These are phyloP conservation scores for Asobara japonica DNA, from an alignment of 1,140 invertebrate species.

Conservation along the genomic window DNA sequence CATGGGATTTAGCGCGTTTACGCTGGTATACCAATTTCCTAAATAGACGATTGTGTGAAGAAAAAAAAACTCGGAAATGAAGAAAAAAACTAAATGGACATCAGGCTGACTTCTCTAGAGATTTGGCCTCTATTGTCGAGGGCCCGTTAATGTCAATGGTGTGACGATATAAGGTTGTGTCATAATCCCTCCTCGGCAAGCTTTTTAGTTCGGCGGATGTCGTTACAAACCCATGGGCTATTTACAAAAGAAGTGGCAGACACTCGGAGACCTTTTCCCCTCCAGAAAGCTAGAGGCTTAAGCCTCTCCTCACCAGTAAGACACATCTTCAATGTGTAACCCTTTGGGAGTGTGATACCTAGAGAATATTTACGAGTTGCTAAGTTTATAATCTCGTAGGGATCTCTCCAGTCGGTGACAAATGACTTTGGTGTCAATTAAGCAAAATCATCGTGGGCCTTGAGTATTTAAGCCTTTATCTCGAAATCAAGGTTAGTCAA, in stretches of 20 bases:
- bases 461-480: slow-evolving; percentile 40
- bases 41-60: background rate
- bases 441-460: slow-evolving; percentile 43
- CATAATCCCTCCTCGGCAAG: slow-evolving; percentile 10
- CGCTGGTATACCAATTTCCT: slow-evolving; percentile 8
- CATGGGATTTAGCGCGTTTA: background rate
- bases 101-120: background rate
- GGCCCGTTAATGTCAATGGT: slow-evolving; percentile 1
- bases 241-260: slow-evolving; percentile 36
- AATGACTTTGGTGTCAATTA: slow-evolving; percentile 46
- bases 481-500: background rate
- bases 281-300: slow-evolving; percentile 21
- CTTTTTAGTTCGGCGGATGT: slow-evolving; percentile 34
- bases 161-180: background rate
- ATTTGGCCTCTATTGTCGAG: background rate
- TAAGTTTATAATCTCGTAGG: background rate
- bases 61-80: background rate
- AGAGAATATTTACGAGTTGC: slow-evolving; percentile 37
- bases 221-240: slow-evolving; percentile 33
- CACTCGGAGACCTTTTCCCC: slow-evolving; percentile 15
- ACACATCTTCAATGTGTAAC: slow-evolving; percentile 41
- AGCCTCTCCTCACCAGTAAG: slow-evolving; percentile 30
- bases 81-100: background rate
- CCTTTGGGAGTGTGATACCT: slow-evolving; percentile 34
- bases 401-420: slow-evolving; percentile 34